Conservation (phyloP, 1,140 invertebrate species). For the Dinothrombium tinctorium region DNA sequence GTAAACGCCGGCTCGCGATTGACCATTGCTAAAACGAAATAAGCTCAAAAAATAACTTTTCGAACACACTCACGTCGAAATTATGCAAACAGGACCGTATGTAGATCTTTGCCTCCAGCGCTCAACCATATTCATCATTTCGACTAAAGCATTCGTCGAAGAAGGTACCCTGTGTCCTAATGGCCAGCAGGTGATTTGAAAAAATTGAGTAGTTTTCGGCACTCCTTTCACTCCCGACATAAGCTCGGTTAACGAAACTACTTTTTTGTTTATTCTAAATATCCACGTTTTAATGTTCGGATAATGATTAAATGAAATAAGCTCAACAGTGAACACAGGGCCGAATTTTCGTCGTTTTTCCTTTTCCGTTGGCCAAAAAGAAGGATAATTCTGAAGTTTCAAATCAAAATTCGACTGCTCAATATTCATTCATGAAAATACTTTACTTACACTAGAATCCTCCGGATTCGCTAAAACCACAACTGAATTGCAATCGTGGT, state of each 20-base stretch:
- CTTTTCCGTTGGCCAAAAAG: constrained; percentile 68
- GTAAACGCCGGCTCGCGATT: constrained; percentile 80
- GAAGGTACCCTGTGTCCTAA: constrained; percentile 78
- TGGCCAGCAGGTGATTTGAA: constrained; percentile 85
- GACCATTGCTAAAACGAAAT: constrained; percentile 44
- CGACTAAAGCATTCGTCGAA: constrained; percentile 82
- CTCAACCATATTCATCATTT: constrained; percentile 96
- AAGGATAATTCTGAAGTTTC: constrained; percentile 53
- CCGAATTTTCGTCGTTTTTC: constrained; percentile 76
- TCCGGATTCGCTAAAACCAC: constrained; percentile 71
- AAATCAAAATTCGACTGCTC: too few relatives aligned
- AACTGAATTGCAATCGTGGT: constrained; percentile 86
- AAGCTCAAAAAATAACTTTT: not conserved
- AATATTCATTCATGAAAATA: too few relatives aligned
- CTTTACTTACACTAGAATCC: constrained; percentile 1
- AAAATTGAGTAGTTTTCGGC: constrained; percentile 70
- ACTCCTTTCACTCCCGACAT: constrained; percentile 86
- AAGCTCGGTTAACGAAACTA: constrained; percentile 68
- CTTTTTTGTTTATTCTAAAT: constrained; percentile 89
- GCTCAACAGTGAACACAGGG: constrained; percentile 79
- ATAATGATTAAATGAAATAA: constrained; percentile 74
- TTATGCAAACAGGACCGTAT: constrained; percentile 79
- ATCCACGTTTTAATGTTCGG: constrained; percentile 88
- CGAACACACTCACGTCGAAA: constrained; percentile 50
- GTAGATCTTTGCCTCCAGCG: constrained; percentile 79